Conservation (phyloP, 2,888 invertebrate genomes). For the Pocota personata region DNA sequence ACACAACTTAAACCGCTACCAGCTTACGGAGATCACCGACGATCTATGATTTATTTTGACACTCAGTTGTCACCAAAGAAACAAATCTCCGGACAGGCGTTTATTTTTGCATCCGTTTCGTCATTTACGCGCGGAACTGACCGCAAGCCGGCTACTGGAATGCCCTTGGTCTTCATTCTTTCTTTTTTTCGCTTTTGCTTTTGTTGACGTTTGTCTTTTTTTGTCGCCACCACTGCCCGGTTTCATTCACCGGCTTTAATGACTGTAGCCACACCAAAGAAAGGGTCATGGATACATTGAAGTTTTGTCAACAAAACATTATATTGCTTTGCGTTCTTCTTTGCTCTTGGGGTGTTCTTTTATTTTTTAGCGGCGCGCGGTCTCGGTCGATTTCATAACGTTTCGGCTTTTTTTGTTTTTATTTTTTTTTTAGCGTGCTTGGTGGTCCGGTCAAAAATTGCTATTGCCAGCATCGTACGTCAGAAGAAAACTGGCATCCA, state of each 20-base stretch:
- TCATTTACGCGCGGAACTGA: slow-evolving; percentile 26
- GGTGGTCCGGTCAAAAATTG: slow-evolving; percentile 59
- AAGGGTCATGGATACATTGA: slow-evolving; percentile 42
- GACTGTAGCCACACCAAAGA: slow-evolving; percentile 14
- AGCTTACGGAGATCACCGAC: slow-evolving; percentile 41
- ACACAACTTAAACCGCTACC: slow-evolving; percentile 59
- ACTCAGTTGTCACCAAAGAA: slow-evolving; percentile 29
- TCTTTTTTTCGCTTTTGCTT: slow-evolving; percentile 23
- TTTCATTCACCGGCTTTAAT: slow-evolving; percentile 63
- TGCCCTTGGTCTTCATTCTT: slow-evolving; percentile 43
- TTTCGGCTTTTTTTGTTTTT: background rate
- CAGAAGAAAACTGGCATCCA: slow-evolving; percentile 30
- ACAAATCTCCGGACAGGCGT: slow-evolving; percentile 29
- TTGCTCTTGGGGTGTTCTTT: slow-evolving; percentile 4
- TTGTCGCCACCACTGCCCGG: background rate
- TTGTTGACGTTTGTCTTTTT: slow-evolving; percentile 45
- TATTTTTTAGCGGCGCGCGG: slow-evolving; percentile 9
- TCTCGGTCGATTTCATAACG: slow-evolving; percentile 40
- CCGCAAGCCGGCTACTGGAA: slow-evolving; percentile 55
- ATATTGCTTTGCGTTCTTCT: slow-evolving; percentile 43
- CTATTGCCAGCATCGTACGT: slow-evolving; percentile 13
- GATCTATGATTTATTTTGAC: slow-evolving; percentile 63
- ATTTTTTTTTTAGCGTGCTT: slow-evolving; percentile 8
- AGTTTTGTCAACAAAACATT: slow-evolving; percentile 65
- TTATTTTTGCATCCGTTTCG: slow-evolving; percentile 58